These are phyloP conservation scores for Neodiprion fabricii DNA, from an alignment of 1,140 invertebrate genomes.

Conservation along the genomic window DNA sequence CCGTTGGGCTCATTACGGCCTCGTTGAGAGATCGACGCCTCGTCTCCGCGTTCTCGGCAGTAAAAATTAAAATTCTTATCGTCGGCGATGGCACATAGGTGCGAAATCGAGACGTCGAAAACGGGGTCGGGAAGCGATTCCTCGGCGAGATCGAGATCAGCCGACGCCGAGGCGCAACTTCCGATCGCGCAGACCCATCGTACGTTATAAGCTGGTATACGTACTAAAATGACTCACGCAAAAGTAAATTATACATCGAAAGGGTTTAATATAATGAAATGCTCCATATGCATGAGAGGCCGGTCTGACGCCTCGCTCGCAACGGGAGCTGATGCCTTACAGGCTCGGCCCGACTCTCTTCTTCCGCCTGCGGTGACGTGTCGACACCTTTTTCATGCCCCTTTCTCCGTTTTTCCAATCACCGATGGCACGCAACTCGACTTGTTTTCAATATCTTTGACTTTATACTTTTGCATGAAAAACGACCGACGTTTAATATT, in stretches of 20 bases:
- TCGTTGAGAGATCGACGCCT: background rate
- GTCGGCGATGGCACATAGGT: background rate
- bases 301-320: constrained; percentile 53
- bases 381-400: background rate
- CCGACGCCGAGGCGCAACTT: constrained; percentile 41
- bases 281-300: constrained; percentile 70
- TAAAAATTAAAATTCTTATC: constrained; percentile 16
- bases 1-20: constrained; percentile 12
- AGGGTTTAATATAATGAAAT: constrained; percentile 73
- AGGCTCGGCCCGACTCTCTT: constrained; percentile 44
- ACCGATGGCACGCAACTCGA: background rate
- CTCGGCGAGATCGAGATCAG: constrained; percentile 52
- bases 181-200: constrained; percentile 35
- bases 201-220: constrained; percentile 38
- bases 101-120: constrained; percentile 50
- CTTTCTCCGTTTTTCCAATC: background rate
- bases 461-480: too few relatives aligned
- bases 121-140: constrained; percentile 54
- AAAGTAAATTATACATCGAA: constrained; percentile 75
- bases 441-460: background rate
- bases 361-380: constrained; percentile 11
- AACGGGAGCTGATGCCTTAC: constrained; percentile 9
- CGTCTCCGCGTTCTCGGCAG: background rate
- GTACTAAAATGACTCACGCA: constrained; percentile 68
- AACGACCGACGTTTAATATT: too few relatives aligned